Base-by-base conservation (phyloP, 2,113 vertebrate genomes). In the Channa maculata region DNA sequence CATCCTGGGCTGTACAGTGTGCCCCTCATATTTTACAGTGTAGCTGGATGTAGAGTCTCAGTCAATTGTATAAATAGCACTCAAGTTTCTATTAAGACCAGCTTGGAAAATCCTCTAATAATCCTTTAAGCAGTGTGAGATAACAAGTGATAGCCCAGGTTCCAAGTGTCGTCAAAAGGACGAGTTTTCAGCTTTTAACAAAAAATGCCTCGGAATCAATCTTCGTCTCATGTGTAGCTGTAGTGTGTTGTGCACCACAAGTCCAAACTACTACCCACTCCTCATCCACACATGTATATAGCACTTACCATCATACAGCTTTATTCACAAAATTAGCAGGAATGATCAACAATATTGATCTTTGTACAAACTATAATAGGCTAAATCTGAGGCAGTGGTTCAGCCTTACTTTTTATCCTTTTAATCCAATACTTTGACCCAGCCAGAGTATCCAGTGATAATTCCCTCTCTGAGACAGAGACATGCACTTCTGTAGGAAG, bases 401-500 rank as follows among this genome's bases (percentile, higher is more conserved):
- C 12, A 59, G 50, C 61, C 36, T n/a, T 7, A 52, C 45, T 50
- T 72, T 69, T 50, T 52, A 5, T 34, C 10, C n/a, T 4, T 52
- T 77, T 2, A 57, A 49, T 48, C 7, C 43, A 54, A 36, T 53
- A 57, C 63, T 62, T 53, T 60, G 49, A 65, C 64, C 72, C 67
- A 60, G 24, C 72, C 71, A 68, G 60, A 68, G 60, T 39, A 62
- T 82, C 69, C 50, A 55, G 53, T 3, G 24, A 39, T 63, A 75
- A 83, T 75, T 80, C 48, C 77, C 72, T 68, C 59, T 68, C 59
- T 39, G 55, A 72, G 69, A 82, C 39, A 64, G 59, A 86, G 46
- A 79, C 72, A 75, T 59, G 48, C 57, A 51, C 67, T 75, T 76
- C 66, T 65, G 84, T 79, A 83, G 67, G 68, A 55, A 85, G 65